Conservation (phyloP, 2,797 vertebrate species). For the Takifugu ocellatus region DNA sequence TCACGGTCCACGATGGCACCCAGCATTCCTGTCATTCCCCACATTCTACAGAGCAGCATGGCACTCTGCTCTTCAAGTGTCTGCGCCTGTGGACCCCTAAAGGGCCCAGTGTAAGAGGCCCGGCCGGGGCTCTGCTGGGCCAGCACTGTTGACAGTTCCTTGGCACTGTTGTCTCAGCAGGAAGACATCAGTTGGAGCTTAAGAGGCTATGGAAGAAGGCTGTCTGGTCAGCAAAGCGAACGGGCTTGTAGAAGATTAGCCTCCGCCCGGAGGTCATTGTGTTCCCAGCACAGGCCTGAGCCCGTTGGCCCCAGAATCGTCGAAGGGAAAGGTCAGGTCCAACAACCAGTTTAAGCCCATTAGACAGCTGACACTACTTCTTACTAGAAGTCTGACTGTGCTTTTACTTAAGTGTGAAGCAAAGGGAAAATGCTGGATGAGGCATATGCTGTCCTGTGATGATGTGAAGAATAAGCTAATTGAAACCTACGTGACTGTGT, state of each 20-base stretch:
- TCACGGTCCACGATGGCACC: constrained; percentile 63
- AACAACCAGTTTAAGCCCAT: constrained; percentile 85
- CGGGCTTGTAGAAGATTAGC: constrained; percentile 92
- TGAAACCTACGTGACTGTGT: constrained; percentile 61
- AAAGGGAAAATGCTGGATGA: constrained; percentile 59
- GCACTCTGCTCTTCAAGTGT: constrained; percentile 31
- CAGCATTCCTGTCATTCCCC: constrained; percentile 69
- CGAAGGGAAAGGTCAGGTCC: constrained; percentile 90
- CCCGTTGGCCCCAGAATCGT: constrained; percentile 81
- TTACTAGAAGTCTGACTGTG: constrained; percentile 70
- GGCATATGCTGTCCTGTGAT: constrained; percentile 61
- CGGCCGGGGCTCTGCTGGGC: constrained; percentile 75
- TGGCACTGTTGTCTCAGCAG: constrained; percentile 94
- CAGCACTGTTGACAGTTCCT: constrained; percentile 87
- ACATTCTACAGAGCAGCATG: constrained; percentile 53
- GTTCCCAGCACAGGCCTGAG: constrained; percentile 87
- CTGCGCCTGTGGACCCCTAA: constrained; percentile 48
- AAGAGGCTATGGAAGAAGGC: constrained; percentile 79
- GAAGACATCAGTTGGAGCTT: constrained; percentile 94
- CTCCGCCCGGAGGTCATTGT: constrained; percentile 86
- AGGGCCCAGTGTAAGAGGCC: constrained; percentile 65
- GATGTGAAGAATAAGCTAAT: constrained; percentile 57
- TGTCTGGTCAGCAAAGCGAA: constrained; percentile 75
- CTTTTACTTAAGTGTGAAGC: constrained; percentile 61
- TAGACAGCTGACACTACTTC: constrained; percentile 59